Conservation (phyloP, 2,888 invertebrate genomes). For the Azorinus chamasolen region DNA sequence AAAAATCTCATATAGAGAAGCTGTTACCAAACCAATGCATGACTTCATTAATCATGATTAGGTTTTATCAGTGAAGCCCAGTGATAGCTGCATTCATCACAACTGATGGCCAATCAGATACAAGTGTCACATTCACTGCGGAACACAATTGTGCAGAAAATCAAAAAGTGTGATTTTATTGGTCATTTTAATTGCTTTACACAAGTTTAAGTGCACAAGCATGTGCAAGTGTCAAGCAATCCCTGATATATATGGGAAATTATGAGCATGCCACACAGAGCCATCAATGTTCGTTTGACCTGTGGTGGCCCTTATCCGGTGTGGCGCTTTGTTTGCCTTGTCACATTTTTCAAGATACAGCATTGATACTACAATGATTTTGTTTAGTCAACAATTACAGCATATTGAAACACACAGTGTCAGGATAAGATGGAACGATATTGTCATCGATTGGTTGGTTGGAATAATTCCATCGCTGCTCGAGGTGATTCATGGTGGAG, state of each 20-base stretch:
- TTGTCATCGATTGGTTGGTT: slow-evolving; percentile 45
- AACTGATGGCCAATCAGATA: slow-evolving; percentile 60
- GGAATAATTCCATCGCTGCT: slow-evolving; percentile 14
- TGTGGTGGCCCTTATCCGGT: too few relatives aligned
- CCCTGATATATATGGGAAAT: slow-evolving; percentile 19
- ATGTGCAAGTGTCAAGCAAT: slow-evolving; percentile 25
- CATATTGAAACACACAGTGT: slow-evolving; percentile 26
- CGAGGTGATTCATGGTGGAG: slow-evolving; percentile 18
- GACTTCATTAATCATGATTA: too few relatives aligned
- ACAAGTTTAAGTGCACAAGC: background rate
- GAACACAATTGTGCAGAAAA: slow-evolving; percentile 40
- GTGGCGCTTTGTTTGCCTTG: background rate
- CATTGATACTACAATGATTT: slow-evolving; percentile 9
- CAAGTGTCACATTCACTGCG: slow-evolving; percentile 55
- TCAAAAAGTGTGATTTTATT: slow-evolving; percentile 26
- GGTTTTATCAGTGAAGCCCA: too few relatives aligned
- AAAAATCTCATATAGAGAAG: too few relatives aligned
- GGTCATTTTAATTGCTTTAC: slow-evolving; percentile 30
- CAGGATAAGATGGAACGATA: slow-evolving; percentile 34
- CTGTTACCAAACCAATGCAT: too few relatives aligned
- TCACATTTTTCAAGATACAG: background rate
- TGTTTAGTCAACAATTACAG: slow-evolving; percentile 45
- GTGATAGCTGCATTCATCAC: slow-evolving; percentile 17
- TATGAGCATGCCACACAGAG: slow-evolving; percentile 4
- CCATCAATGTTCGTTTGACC: background rate